These are phyloP conservation scores for Eupithecia centaureata DNA, from an alignment of 2,888 invertebrate species.

Conservation along the genomic window DNA sequence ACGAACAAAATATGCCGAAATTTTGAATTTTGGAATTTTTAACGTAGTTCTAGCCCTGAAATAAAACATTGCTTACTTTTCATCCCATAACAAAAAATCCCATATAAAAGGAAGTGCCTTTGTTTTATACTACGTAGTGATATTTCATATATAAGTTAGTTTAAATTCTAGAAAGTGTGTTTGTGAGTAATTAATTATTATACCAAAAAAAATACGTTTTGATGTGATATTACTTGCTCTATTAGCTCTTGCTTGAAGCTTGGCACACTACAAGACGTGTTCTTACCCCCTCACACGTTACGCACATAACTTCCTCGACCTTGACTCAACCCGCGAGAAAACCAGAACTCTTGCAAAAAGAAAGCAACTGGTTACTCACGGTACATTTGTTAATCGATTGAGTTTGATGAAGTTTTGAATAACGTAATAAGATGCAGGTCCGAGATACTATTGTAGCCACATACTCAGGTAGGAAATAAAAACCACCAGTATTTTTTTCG, in stretches of 20 bases:
- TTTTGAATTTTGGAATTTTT: no score
- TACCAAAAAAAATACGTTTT: not conserved
- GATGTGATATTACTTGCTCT: not conserved
- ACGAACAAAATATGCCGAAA: no score
- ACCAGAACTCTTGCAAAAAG: not conserved
- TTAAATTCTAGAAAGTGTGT: not conserved
- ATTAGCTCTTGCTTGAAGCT: not conserved
- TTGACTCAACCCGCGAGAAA: not conserved
- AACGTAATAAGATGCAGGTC: not conserved
- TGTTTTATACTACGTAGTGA: no score
- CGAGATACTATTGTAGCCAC: not conserved
- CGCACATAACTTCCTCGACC: not conserved
- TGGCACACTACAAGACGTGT: not conserved
- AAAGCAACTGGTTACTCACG: not conserved
- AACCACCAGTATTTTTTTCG: constrained; percentile 12
- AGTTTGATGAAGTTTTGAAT: not conserved
- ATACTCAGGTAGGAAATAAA: not conserved
- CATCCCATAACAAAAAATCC: no score
- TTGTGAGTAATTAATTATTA: not conserved
- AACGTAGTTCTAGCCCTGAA: no score
- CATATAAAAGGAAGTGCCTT: no score
- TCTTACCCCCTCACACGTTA: not conserved
- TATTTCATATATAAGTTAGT: no score
- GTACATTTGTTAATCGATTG: not conserved
- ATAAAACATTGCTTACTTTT: no score